These are phyloP conservation scores for Heteropelma amictum DNA, from an alignment of 2,888 invertebrate genomes.

Conservation along the genomic window DNA sequence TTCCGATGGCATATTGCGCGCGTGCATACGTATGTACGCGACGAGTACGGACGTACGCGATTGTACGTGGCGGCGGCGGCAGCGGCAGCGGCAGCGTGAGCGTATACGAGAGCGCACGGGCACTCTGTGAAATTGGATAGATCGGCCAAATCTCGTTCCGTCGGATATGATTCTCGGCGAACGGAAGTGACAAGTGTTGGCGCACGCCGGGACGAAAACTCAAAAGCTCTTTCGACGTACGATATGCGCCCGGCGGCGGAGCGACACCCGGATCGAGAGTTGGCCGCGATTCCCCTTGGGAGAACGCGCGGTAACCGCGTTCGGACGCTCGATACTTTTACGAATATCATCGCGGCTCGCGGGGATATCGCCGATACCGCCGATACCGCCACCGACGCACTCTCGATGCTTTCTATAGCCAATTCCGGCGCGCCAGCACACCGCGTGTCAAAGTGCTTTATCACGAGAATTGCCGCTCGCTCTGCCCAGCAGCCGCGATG, in stretches of 20 bases:
- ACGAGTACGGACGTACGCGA: too few species aligned
- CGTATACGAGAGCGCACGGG: neutral
- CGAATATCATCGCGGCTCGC: too few species aligned
- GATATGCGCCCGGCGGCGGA: too few species aligned
- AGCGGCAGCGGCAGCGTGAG: neutral
- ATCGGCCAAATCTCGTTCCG: conserved; percentile 29
- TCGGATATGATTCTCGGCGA: conserved; percentile 45
- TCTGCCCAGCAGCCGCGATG: conserved; percentile 22
- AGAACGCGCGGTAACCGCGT: conserved; percentile 34
- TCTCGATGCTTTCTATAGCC: neutral
- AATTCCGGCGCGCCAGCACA: neutral
- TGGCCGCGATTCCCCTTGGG: conserved; percentile 27
- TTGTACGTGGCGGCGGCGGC: too few species aligned
- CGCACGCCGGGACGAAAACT: conserved; percentile 13
- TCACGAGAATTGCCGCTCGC: conserved; percentile 34
- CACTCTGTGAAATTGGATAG: conserved; percentile 51
- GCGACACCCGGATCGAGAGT: conserved; percentile 9
- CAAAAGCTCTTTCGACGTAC: conserved; percentile 14
- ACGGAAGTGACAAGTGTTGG: conserved; percentile 48
- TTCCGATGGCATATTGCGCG: too few species aligned
- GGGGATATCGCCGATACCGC: conserved; percentile 1
- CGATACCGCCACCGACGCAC: too few species aligned
- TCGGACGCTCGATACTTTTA: neutral
- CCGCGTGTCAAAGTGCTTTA: conserved; percentile 23
- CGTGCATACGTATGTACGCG: too few species aligned